These are phyloP conservation scores for Liasis olivaceus DNA, from an alignment of 2,797 vertebrate genomes.

Conservation along the genomic window DNA sequence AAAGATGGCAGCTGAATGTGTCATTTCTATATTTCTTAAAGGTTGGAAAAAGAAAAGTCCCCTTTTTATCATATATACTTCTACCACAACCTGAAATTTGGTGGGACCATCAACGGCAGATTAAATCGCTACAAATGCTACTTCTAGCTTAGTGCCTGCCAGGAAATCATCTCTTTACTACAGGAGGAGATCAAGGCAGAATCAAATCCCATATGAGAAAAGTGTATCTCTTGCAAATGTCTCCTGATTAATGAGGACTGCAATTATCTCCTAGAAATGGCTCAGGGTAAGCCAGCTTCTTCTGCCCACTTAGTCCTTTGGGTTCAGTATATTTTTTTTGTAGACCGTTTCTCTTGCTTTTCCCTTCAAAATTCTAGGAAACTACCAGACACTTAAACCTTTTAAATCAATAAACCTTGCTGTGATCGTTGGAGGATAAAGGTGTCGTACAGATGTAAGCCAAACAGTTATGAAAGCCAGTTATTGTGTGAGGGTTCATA, in stretches of 20 bases:
- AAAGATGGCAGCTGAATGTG: background rate
- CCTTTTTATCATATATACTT: background rate
- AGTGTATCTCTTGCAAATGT: conserved; percentile 45
- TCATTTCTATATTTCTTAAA: background rate
- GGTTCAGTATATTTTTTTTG: conserved; percentile 54
- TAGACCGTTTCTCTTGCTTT: conserved; percentile 45
- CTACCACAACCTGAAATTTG: background rate
- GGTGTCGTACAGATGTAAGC: conserved; percentile 42
- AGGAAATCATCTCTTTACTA: background rate
- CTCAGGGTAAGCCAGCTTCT: conserved; percentile 45
- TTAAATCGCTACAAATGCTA: background rate
- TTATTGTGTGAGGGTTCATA: conserved; percentile 6
- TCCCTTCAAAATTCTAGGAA: conserved; percentile 48
- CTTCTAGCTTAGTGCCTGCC: background rate
- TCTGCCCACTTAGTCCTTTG: conserved; percentile 62
- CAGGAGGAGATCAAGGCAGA: conserved; percentile 13
- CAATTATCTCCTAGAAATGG: conserved; percentile 54
- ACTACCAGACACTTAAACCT: conserved; percentile 58
- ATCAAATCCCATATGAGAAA: conserved; percentile 19
- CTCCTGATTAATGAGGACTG: conserved; percentile 48
- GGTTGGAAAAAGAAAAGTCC: background rate
- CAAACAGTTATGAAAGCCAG: conserved; percentile 50
- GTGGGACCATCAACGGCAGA: background rate
- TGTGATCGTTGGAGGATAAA: conserved; percentile 41
- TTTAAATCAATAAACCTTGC: conserved; percentile 70